phyloP scores from a whole-genome alignment of 2,797 vertebrate genomes.

The Ceyx erithaca region DNA sequence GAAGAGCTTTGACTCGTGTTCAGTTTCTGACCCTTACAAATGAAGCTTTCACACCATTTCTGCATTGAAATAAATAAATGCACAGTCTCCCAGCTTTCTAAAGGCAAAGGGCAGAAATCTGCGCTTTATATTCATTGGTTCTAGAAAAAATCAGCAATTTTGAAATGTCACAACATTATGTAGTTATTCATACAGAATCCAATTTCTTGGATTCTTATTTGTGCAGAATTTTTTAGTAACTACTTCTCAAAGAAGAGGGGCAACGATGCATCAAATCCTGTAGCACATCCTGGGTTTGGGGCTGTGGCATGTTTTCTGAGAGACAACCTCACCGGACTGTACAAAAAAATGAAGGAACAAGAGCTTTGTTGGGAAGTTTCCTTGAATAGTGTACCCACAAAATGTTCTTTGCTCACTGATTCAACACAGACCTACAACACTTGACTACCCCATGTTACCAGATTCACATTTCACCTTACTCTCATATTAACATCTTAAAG shows the following conservation, averaged over 20 bases:
- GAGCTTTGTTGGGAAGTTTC: not conserved
- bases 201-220: not conserved
- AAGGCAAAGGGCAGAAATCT: conserved; percentile 40
- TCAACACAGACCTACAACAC: not conserved
- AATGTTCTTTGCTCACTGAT: not conserved
- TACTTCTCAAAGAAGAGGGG: not conserved
- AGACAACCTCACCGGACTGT: not conserved
- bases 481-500: not conserved
- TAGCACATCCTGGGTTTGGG: not conserved
- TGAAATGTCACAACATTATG: conserved; percentile 1
- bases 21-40: conserved; percentile 15
- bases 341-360: not conserved
- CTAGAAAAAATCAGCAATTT: not conserved
- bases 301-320: not conserved
- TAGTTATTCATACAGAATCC: not conserved
- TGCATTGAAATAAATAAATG: not conserved
- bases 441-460: not conserved
- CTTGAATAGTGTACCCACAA: not conserved
- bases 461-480: not conserved
- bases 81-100: not conserved
- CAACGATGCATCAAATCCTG: not conserved
- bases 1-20: not conserved
- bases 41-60: conserved; percentile 23
- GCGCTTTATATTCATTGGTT: conserved; percentile 27
- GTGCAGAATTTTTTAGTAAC: not conserved